A percentile compares a stretch with the other conserved stretches of the same genome.
Conservation (phyloP, 92 coral and sea anemone species). For the Parazoanthus darwini region DNA sequence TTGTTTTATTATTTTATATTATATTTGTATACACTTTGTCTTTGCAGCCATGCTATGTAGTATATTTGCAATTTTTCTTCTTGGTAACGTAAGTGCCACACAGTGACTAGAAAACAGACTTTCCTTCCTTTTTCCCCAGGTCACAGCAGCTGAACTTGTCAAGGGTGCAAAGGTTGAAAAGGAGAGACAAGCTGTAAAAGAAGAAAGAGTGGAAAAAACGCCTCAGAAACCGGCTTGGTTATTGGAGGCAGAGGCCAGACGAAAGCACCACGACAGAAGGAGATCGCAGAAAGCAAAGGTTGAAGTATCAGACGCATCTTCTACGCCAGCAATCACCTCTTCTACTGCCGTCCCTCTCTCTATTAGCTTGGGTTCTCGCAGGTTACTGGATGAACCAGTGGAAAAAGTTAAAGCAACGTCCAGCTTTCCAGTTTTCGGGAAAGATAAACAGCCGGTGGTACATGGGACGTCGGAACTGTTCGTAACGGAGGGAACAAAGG, state of each 20-base stretch:
- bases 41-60: no score
- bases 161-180: conserved; percentile 83
- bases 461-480: neutral
- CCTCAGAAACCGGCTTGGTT: conserved; percentile 96
- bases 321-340: neutral
- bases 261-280: conserved; percentile 78
- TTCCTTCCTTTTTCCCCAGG: neutral
- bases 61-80: no score
- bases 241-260: conserved; percentile 87
- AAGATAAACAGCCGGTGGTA: neutral
- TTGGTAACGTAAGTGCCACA: no score
- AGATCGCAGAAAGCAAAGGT: conserved; percentile 61
- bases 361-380: neutral
- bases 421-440: conserved; percentile 13
- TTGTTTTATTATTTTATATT: no score
- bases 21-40: no score
- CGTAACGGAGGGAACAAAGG: neutral
- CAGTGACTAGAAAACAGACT: neutral
- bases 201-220: conserved; percentile 77
- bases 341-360: neutral
- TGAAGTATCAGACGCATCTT: conserved; percentile 23
- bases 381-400: neutral
- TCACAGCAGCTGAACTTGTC: conserved; percentile 80
- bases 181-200: conserved; percentile 78
- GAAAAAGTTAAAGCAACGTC: conserved; percentile 15